A percentile compares a stretch with the other conserved stretches of the same genome.
Evolutionary conservation across 1,140 invertebrate genomes (phyloP).

Genomic region (Drosophila littoralis): DNA sequence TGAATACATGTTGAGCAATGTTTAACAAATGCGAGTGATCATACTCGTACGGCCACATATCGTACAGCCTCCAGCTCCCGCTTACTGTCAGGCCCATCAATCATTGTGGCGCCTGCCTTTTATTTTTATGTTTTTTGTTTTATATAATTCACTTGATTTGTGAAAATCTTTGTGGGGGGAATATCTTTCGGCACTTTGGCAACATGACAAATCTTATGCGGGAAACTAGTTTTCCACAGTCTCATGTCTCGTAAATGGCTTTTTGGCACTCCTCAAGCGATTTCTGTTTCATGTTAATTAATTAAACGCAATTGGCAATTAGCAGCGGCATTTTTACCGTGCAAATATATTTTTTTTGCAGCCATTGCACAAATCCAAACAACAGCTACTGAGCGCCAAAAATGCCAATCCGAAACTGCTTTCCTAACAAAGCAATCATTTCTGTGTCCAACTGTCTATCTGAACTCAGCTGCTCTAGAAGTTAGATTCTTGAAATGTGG

Average conservation of each 20-base stretch:
- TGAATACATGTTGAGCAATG: slow-evolving; percentile 62
- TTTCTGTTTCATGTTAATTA: slow-evolving; percentile 65
- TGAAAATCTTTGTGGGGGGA: slow-evolving; percentile 42
- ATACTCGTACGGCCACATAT: slow-evolving; percentile 41
- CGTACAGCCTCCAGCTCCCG: slow-evolving; percentile 19
- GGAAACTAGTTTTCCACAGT: slow-evolving; percentile 45
- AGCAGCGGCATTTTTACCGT: slow-evolving; percentile 37
- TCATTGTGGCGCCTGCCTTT: slow-evolving; percentile 33
- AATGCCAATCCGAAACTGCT: background rate
- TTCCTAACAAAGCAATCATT: background rate
- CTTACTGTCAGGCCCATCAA: slow-evolving; percentile 48
- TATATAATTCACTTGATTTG: slow-evolving; percentile 51
- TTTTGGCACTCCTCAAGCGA: slow-evolving; percentile 32
- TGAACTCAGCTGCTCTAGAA: background rate
- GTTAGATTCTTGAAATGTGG: background rate
- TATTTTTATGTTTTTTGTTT: slow-evolving; percentile 3
- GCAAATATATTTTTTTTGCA: slow-evolving; percentile 17
- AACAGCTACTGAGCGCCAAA: too few relatives aligned
- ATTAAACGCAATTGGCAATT: slow-evolving; percentile 75
- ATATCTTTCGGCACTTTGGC: slow-evolving; percentile 55
- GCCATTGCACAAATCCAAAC: slow-evolving; percentile 41
- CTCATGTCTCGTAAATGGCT: slow-evolving; percentile 37
- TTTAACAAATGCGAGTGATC: slow-evolving; percentile 42
- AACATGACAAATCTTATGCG: slow-evolving; percentile 19
- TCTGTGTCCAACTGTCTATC: background rate